Evolutionary conservation across 2,797 vertebrate species (phyloP), one percentile per base, ranked within the genome.

Genomic region (Miichthys miiuy): DNA sequence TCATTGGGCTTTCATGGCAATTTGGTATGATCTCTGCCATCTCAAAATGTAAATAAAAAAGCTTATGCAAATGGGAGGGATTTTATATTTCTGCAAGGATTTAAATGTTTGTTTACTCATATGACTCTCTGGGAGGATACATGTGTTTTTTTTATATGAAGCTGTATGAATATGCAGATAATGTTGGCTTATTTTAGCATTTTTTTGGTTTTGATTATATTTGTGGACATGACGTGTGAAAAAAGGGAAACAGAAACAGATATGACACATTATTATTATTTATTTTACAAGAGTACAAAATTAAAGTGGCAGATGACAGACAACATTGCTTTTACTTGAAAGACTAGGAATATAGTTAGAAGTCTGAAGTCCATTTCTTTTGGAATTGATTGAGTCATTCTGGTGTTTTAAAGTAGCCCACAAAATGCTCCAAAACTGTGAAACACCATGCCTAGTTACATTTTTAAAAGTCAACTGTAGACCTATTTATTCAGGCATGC

Each of bases 21-120:
- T 91, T 92, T 89, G 82, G 79, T 93, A 85, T 88, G 82, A 91
- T 92, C 83, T 91, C 81, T 87, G 83, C 85, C 82, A 84, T 87
- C 79, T 89, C 76, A 58, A 87, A 91, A 81, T 87, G 80, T 86
- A 91, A 89, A 90, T 83, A 80, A 85, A 90, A 88, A 78, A 77
- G 80, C 76, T 84, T 74, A 86, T 91, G 88, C 81, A 91, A 92
- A 92, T 90, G 16, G 41, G 1, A 42, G 48, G 63, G 77, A 77
- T 83, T 90, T 88, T 34, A 77, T 77, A 82, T 86, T 84, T 78
- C 51, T 77, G 67, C 61, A 38, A 54, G 68, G 44, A 80, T 86
- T 87, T 75, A 34, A 84, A 83, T 80, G 44, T 81, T 79, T 88
- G 82, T 89, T 86, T 90, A 82, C 70, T 79, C 63, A 12, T 48